phyloP scores from a whole-genome alignment of 2,888 invertebrate species.

The Lasius platythorax region DNA sequence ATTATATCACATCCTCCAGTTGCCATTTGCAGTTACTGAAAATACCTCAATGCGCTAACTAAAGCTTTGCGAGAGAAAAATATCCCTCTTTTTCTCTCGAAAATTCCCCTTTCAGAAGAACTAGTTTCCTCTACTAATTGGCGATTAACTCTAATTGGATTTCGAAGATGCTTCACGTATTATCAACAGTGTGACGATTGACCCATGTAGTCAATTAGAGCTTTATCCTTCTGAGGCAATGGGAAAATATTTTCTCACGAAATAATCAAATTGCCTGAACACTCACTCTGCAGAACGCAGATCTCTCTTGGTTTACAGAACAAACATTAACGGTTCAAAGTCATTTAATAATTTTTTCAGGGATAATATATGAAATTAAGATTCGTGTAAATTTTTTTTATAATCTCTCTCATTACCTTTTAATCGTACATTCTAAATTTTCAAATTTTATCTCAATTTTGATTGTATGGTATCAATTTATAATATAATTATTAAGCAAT shows the following conservation, averaged over 20 bases:
- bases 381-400: not conserved
- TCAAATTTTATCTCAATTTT: not conserved
- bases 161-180: conserved; percentile 17
- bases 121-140: conserved; percentile 26
- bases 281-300: not conserved
- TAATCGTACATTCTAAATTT: not conserved
- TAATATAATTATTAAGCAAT: not conserved
- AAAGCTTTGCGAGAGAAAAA: not conserved
- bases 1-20: not conserved
- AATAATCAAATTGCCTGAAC: conserved; percentile 7
- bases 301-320: not conserved
- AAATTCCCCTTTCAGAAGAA: not conserved
- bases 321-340: not conserved
- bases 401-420: not conserved
- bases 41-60: not conserved
- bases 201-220: conserved; percentile 27
- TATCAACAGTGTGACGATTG: conserved; percentile 31
- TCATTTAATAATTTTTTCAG: not conserved
- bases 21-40: conserved; percentile 4
- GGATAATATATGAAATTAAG: not conserved
- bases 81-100: not conserved
- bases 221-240: conserved; percentile 26
- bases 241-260: conserved; percentile 35
- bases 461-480: not conserved
- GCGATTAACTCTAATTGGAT: conserved; percentile 43